phyloP scores from a whole-genome alignment of 2,113 vertebrate species.

The Eudorcas thomsonii region DNA sequence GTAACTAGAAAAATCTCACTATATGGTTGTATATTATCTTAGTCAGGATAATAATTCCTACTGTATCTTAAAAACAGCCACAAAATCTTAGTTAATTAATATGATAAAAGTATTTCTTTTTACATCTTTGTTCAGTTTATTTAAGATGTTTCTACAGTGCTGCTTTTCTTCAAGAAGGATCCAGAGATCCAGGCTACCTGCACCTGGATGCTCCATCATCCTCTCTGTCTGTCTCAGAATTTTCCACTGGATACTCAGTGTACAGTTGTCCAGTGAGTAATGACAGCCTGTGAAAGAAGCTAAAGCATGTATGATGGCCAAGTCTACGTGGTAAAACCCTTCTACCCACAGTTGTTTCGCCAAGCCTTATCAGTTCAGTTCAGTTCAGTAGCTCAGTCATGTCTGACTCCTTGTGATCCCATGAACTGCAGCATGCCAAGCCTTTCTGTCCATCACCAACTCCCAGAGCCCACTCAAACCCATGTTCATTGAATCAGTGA shows the following conservation, averaged over 20 bases:
- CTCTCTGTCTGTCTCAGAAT: not conserved
- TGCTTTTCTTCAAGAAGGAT: not conserved
- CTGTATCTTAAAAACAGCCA: not conserved
- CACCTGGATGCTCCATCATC: not conserved
- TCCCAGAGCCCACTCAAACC: not conserved
- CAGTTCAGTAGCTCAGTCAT: not conserved
- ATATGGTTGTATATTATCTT: not conserved
- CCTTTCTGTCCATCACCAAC: not conserved
- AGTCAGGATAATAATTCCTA: not conserved
- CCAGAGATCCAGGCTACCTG: not conserved
- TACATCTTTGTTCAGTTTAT: not conserved
- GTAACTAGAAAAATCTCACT: not conserved
- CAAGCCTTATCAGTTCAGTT: not conserved
- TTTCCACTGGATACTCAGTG: not conserved
- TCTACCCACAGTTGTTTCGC: not conserved
- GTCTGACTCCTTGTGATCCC: not conserved
- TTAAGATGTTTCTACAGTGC: not conserved
- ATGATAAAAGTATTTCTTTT: not conserved
- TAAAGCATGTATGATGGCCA: not conserved
- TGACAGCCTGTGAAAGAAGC: not conserved
- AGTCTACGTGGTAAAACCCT: not conserved
- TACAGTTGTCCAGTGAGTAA: not conserved
- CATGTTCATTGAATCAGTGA: not conserved
- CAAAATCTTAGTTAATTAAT: not conserved
- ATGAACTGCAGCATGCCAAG: not conserved